Base-by-base conservation (phyloP, 2,888 invertebrate species). In the Megastigmus dorsalis region DNA sequence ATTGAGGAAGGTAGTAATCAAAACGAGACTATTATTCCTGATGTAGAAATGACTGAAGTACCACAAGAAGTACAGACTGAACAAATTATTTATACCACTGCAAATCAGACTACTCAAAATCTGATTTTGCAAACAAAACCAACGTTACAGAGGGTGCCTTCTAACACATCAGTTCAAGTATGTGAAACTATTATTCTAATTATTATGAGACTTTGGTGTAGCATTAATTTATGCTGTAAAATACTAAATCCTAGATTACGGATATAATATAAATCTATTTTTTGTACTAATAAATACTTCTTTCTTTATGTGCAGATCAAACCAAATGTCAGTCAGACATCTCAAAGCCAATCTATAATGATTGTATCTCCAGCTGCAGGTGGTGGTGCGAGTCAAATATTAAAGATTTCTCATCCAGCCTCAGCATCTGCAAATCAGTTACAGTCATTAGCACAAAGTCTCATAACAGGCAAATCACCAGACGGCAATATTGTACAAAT, bases 401-500 rank as follows among this genome's bases (percentile, higher is more conserved):
- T 88, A 18, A 88, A 88, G 82, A 88, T 88, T 78, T 87, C 88
- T 0, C 88, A 87, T 79, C 87, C 88, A 3, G 80, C 88, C 0
- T 81, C 85, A 5, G 85, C 88, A 52, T 86, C 88, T 0, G 79
- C 85, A 3, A 84, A 86, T 41, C 88, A 88, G 67, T 78, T 88
- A 20, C 88, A 88, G 68, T 83, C 88, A 0, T 70, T 88, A 55
- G 87, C 87, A 2, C 88, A 88, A 67, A 87, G 85, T 45, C 81
- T 88, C 10, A 88, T 88, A 72, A 84, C 87, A 4, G 88, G 88
- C 1, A 88, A 88, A 76, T 84, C 88, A 30, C 81, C 85, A 0
- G 88, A 88, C 74, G 88, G 88, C 3, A 88, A 84, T 70, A 84
- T 88, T 60, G 86, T 88, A 30, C 88, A 88, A 59, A 80, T 88